These are phyloP conservation scores for Monochamus saltuarius DNA, from an alignment of 1,140 invertebrate species.

Conservation along the genomic window DNA sequence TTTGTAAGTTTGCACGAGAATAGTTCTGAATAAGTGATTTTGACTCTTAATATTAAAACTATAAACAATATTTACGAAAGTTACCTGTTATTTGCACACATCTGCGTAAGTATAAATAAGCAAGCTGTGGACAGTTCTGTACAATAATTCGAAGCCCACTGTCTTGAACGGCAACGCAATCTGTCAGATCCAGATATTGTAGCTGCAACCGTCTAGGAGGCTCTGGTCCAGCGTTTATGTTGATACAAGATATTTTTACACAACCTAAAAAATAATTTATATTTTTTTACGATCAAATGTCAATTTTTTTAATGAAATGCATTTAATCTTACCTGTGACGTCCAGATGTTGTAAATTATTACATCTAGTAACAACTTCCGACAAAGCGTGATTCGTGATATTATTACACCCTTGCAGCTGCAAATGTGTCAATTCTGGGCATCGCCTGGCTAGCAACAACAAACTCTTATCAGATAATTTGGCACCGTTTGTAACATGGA, in stretches of 20 bases:
- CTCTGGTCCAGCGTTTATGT: conserved; percentile 64
- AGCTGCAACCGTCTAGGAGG: conserved; percentile 62
- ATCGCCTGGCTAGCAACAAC: conserved; percentile 65
- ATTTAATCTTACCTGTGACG: conserved; percentile 64
- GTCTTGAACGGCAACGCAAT: conserved; percentile 81
- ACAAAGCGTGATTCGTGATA: conserved; percentile 68
- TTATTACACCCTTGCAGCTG: conserved; percentile 69
- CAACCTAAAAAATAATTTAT: conserved; percentile 58
- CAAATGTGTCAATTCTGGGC: conserved; percentile 71
- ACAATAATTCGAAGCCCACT: conserved; percentile 78
- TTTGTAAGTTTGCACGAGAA: no score
- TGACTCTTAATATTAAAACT: no score
- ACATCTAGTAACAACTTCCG: conserved; percentile 65
- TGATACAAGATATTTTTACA: conserved; percentile 68
- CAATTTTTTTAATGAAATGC: background rate
- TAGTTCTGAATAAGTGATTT: no score
- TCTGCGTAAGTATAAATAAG: conserved; percentile 84
- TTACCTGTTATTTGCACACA: conserved; percentile 82
- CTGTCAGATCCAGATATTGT: conserved; percentile 80
- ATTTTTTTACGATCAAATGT: conserved; percentile 40
- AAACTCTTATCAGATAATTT: conserved; percentile 75
- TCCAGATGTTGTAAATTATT: conserved; percentile 73
- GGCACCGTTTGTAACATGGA: conserved; percentile 72
- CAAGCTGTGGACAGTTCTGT: conserved; percentile 81
- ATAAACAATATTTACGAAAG: no score